These are phyloP conservation scores for Florisuga fusca DNA, from an alignment of 2,797 vertebrate species.

Conservation along the genomic window DNA sequence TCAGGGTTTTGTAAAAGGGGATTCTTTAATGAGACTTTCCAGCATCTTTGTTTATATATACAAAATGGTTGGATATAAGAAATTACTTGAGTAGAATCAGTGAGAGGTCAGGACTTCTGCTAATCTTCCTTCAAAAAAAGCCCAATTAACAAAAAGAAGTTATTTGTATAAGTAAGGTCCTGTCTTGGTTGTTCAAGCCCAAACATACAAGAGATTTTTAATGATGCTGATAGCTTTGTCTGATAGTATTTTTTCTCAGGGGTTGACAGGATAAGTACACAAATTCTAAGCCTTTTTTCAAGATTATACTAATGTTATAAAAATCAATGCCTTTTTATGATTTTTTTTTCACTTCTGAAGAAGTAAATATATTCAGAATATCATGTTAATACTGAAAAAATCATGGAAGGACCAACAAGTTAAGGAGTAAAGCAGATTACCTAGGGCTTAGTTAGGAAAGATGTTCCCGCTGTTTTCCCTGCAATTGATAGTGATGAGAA, in stretches of 20 bases:
- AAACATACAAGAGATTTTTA: background rate
- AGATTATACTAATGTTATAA: background rate
- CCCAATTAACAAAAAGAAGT: background rate
- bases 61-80: background rate
- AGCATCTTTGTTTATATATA: background rate
- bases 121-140: background rate
- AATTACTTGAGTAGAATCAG: background rate
- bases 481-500: background rate
- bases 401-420: background rate
- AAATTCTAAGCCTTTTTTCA: conserved; percentile 8
- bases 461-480: background rate
- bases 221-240: background rate
- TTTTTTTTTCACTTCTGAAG: background rate
- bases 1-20: background rate
- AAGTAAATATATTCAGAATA: background rate
- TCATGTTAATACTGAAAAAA: background rate
- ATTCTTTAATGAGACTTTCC: background rate
- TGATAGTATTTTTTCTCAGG: background rate
- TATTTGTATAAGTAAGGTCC: background rate
- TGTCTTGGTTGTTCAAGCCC: background rate
- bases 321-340: background rate
- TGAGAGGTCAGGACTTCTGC: background rate
- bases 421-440: background rate
- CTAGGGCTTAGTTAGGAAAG: background rate
- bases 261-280: background rate